Percentiles rank a stretch among this genome's conserved stretches.
Evolutionary conservation across 2,888 invertebrate species (phyloP).

Genomic region (Chamaedrilus cognettii): DNA sequence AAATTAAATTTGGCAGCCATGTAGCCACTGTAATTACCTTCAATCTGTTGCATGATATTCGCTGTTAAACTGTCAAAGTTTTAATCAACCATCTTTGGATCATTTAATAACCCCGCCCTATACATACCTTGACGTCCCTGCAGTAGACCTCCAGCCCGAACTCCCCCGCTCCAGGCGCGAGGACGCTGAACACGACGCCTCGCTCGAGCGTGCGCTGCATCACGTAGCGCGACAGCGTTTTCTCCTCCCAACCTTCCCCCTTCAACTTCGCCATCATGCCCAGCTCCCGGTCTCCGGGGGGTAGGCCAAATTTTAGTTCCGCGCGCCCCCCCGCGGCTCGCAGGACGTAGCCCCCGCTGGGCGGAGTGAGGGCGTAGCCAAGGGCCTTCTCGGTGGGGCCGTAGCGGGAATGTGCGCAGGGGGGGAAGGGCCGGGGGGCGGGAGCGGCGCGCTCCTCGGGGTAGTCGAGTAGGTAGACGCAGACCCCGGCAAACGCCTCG

Average conservation of each 20-base stretch:
- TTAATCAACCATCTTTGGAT: too few relatives aligned
- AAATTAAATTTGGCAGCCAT: too few relatives aligned
- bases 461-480: background rate
- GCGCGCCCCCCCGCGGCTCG: conserved; percentile 49
- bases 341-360: conserved; percentile 52
- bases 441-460: background rate
- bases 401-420: conserved; percentile 57
- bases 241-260: conserved; percentile 48
- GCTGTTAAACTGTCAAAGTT: too few relatives aligned
- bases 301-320: conserved; percentile 48
- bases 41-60: too few relatives aligned
- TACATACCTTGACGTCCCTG: conserved; percentile 57
- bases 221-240: conserved; percentile 52
- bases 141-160: conserved; percentile 58
- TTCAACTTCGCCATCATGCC: conserved; percentile 59
- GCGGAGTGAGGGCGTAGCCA: conserved; percentile 53
- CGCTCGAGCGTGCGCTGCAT: conserved; percentile 55
- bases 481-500: background rate
- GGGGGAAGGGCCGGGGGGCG: conserved; percentile 50
- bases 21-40: too few relatives aligned
- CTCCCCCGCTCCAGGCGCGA: conserved; percentile 54
- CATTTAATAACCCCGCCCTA: too few relatives aligned
- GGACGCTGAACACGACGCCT: conserved; percentile 55
- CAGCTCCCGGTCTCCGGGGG: conserved; percentile 34
- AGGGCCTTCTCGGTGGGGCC: conserved; percentile 53